Base-by-base conservation (phyloP, 2,888 invertebrate species). In the Nebria brevicollis region DNA sequence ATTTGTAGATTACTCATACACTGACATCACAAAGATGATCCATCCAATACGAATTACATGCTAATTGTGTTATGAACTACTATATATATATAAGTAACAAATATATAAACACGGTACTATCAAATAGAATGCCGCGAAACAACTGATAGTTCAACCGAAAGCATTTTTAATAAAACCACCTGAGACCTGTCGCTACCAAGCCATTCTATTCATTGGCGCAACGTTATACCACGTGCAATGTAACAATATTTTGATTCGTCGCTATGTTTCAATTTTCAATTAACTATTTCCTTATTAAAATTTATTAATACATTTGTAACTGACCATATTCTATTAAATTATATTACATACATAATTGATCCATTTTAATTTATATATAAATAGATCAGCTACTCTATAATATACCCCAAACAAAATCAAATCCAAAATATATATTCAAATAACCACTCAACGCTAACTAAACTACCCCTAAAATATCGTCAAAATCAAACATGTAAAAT, bases 141-240 rank as follows among this genome's bases (percentile, higher is more conserved):
- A 77, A 81, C 81, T 81, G 68, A 81, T 77, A 77, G 81, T 81
- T 74, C 25, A 72, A 81, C 72, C n/a, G 81, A 73, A 81, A 81
- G 76, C 66, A 81, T 77, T 81, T 76, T 81, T 81, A 81, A 75
- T 77, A 73, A 75, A 77, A 76, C 81, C 81, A 81, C 81, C 81
- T 81, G 81, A 77, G 42, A 34, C 15, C 77, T 77, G 25, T 72
- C 77, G 81, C 73, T 77, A 13, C 7, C 54, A 54, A 8, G 11
- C 77, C 72, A 81, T 76, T 81, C 72, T 81, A 66, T 25, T 7
- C 66, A 81, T 81, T 81, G 81, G 81, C 65, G 81, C 73, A 42
- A 42, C 11, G 8, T 5, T 7, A 25, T 66, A 65, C 72, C 81
- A 81, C 72, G 73, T 81, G 81, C 68, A 72, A 20, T 7, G 5